Evolutionary conservation across 2,888 invertebrate species (phyloP).

Genomic region (Acrobasis consociella): DNA sequence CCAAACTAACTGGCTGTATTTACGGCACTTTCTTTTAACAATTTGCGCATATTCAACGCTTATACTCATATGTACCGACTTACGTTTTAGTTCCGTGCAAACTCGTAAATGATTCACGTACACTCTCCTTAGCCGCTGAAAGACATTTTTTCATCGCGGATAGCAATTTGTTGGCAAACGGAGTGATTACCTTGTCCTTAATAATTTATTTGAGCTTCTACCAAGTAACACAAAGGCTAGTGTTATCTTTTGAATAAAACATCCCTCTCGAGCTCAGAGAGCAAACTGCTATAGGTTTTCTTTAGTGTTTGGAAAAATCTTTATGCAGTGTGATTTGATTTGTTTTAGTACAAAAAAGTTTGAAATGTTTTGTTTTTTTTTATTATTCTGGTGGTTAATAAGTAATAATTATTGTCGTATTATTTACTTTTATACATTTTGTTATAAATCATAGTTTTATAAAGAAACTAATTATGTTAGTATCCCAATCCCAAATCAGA

Average conservation of each 20-base stretch:
- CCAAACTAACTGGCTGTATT: conserved; percentile 29
- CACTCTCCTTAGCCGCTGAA: conserved; percentile 51
- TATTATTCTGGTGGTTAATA: too few relatives aligned
- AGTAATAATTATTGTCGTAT: too few relatives aligned
- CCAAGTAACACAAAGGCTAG: conserved; percentile 70
- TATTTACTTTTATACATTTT: too few relatives aligned
- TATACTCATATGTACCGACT: conserved; percentile 25
- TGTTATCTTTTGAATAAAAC: conserved; percentile 73
- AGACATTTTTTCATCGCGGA: conserved; percentile 58
- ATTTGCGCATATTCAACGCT: conserved; percentile 29
- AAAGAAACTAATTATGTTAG: too few relatives aligned
- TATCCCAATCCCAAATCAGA: too few relatives aligned
- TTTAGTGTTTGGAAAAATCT: conserved; percentile 35
- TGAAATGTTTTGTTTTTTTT: too few relatives aligned
- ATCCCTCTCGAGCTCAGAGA: conserved; percentile 58
- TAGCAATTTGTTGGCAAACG: conserved; percentile 61
- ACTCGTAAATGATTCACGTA: conserved; percentile 50
- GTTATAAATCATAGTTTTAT: too few relatives aligned
- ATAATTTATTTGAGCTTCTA: conserved; percentile 72
- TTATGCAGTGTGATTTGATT: conserved; percentile 22
- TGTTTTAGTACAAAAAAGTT: too few relatives aligned
- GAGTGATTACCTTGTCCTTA: conserved; percentile 71
- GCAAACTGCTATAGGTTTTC: conserved; percentile 52
- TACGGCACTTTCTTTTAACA: conserved; percentile 28
- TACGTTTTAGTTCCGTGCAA: conserved; percentile 43